Percentiles rank a stretch among this genome's conserved stretches.
Evolutionary conservation across 1,140 invertebrate genomes (phyloP).

Genomic region (Batillaria attramentaria): DNA sequence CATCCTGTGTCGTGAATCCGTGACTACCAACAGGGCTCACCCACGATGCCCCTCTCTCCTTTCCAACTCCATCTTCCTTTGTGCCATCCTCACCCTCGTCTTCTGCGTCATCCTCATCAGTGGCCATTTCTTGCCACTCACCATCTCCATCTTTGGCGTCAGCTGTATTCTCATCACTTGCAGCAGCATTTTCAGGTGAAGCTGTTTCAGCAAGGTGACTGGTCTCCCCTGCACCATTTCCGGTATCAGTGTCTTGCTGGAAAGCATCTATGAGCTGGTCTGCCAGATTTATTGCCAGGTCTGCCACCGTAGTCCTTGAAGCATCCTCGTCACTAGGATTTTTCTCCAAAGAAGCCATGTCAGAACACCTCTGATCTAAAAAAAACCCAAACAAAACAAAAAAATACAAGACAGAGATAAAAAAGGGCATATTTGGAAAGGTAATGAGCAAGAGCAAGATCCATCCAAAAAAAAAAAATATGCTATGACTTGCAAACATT

Average conservation of each 20-base stretch:
- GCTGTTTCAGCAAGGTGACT: background rate
- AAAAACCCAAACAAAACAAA: too few species aligned
- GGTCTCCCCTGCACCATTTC: background rate
- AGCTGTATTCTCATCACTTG: background rate
- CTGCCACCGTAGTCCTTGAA: constrained; percentile 13
- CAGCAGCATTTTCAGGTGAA: background rate
- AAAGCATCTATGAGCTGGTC: constrained; percentile 24
- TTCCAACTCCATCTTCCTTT: constrained; percentile 11
- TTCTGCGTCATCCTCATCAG: background rate
- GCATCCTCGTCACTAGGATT: too few species aligned
- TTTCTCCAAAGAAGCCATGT: too few species aligned
- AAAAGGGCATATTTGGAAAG: too few species aligned
- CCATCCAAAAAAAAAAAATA: too few species aligned
- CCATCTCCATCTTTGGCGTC: constrained; percentile 13
- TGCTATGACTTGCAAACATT: too few species aligned
- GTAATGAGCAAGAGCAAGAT: too few species aligned
- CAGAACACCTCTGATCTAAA: too few species aligned
- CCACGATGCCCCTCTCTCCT: constrained; percentile 13
- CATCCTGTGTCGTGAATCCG: background rate
- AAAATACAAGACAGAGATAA: too few species aligned
- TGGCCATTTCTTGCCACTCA: constrained; percentile 20
- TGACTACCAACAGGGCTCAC: constrained; percentile 21
- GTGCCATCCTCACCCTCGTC: background rate
- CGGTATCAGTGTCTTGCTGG: constrained; percentile 9
- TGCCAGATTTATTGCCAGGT: constrained; percentile 16